phyloP scores from a whole-genome alignment of 2,797 vertebrate species.

The Falco naumanni region DNA sequence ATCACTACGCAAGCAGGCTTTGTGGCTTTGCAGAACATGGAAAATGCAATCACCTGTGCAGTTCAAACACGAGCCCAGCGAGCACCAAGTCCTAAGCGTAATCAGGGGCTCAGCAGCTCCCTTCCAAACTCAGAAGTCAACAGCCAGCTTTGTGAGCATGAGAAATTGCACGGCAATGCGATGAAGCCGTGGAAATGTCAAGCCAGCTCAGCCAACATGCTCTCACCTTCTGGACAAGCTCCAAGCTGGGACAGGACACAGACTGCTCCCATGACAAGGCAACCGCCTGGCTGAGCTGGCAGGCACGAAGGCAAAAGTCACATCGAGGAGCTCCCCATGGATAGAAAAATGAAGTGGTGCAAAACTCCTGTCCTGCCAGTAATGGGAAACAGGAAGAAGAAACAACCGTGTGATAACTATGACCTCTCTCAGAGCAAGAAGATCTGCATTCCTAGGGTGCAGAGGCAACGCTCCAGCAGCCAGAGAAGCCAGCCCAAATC shows the following conservation, averaged over 20 bases:
- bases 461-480: neutral
- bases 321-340: neutral
- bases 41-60: neutral
- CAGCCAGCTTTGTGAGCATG: too few species aligned
- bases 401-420: neutral
- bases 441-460: neutral
- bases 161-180: too few species aligned
- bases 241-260: neutral
- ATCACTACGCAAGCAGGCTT: fast-evolving
- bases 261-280: neutral
- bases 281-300: neutral
- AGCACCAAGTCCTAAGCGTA: neutral
- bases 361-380: neutral
- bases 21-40: neutral
- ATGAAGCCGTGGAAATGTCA: too few species aligned
- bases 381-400: neutral
- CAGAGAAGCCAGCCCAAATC: neutral
- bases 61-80: too few species aligned
- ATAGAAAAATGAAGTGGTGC: neutral
- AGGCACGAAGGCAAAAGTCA: neutral
- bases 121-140: too few species aligned
- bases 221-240: neutral
- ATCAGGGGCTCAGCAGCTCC: too few species aligned
- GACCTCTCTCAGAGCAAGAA: neutral
- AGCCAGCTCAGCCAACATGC: neutral